Base-by-base conservation (phyloP, 1,140 invertebrate genomes). In the Eupristina koningsbergeri region DNA sequence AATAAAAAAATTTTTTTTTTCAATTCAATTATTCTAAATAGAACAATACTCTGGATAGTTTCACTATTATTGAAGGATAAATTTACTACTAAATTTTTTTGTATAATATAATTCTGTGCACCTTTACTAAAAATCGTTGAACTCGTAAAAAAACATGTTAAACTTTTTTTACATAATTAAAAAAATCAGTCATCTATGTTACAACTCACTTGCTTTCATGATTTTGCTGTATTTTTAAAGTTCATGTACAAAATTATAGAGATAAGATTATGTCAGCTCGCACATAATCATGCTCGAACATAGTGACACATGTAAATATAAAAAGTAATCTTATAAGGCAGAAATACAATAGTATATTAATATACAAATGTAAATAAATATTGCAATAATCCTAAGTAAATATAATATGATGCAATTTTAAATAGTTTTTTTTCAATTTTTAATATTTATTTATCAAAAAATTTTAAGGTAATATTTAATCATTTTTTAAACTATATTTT, bases 31-130 rank as follows among this genome's bases (percentile, higher is more conserved):
- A 47, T 0, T n/a, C n/a, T 45, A 74, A 45, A 47, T 47, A n/a
- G n/a, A 29, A 47, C 19, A 74, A 29, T 74, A 5, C 39, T 50
- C n/a, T 5, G 39, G 13, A 86, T 89, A 87, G 77, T 81, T 80
- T 79, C 69, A 83, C 75, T 80, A 83, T 36, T 34, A 78, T 36
- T 31, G 45, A 77, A 83, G 81, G 81, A 53, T 85, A 67, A 6
- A 58, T 78, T 29, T 77, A 47, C n/a, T 58, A 78, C 19, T 1
- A 75, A 34, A 53, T 77, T 61, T 77, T 50, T 61, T 77, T 63
- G n/a, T 47, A 17, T 11, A 36, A 58, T 39, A n/a, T n/a, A 19
- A 76, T 71, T 71, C 67, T 83, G 26, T 39, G 11, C 17, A 19
- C 6, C 11, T 71, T 71, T 39, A n/a, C 9, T 34, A 9, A 11